Evolutionary conservation across 1,140 invertebrate species (phyloP).

Genomic region (Apolygus lucorum): DNA sequence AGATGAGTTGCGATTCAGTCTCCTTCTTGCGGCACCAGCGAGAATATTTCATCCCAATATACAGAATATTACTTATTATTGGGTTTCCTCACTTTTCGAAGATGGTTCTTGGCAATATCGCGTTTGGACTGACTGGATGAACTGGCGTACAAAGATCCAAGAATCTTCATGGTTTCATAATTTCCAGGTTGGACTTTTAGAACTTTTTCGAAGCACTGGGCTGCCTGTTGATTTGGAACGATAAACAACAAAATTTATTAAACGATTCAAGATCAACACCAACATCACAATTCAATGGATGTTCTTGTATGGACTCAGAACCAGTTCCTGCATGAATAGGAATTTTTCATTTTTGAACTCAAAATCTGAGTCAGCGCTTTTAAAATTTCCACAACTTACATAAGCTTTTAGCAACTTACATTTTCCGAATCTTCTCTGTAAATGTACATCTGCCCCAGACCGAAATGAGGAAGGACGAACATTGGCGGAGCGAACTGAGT

Average conservation of each 20-base stretch:
- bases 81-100: conserved; percentile 56
- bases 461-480: conserved; percentile 96
- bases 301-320: neutral
- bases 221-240: conserved; percentile 57
- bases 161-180: conserved; percentile 99
- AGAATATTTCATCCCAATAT: too few species aligned
- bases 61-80: neutral
- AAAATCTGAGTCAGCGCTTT: too few species aligned
- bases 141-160: conserved; percentile 92
- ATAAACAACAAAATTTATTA: conserved; percentile 20
- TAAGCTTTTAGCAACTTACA: conserved; percentile 53
- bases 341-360: too few species aligned
- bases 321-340: too few species aligned
- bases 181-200: conserved; percentile 94
- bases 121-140: conserved; percentile 81
- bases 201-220: conserved; percentile 97
- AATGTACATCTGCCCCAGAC: conserved; percentile 98
- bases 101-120: conserved; percentile 82
- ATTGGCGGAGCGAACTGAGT: conserved; percentile 91
- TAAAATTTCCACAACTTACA: too few species aligned
- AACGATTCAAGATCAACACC: too few species aligned
- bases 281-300: neutral
- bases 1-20: conserved; percentile 6
- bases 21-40: neutral
- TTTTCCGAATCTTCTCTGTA: conserved; percentile 94